These are phyloP conservation scores for Margarornis squamiger DNA, from an alignment of 2,797 vertebrate genomes.

Conservation along the genomic window DNA sequence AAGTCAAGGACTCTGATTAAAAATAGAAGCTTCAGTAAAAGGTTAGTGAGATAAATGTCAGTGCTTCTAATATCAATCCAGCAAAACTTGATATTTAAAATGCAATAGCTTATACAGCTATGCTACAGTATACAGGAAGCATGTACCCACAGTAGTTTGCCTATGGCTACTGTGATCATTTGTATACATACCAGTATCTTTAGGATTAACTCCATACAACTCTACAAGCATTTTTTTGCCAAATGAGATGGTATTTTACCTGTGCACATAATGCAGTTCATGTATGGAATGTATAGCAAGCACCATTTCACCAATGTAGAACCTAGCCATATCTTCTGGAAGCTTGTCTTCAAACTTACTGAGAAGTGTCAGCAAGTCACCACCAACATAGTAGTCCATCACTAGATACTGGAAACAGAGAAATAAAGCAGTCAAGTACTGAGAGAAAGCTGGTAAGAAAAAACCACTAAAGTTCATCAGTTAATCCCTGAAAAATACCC, in stretches of 20 bases:
- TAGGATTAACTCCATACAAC: neutral
- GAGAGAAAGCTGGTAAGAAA: neutral
- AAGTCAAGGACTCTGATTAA: neutral
- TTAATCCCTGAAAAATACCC: rapidly evolving
- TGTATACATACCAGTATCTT: neutral
- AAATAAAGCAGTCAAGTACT: neutral
- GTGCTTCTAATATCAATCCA: neutral
- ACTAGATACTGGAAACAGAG: slow-evolving; percentile 85
- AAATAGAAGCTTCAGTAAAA: slow-evolving; percentile 6
- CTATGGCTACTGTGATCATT: neutral
- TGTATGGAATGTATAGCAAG: slow-evolving; percentile 96
- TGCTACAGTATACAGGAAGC: neutral
- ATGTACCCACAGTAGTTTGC: neutral
- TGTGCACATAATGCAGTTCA: slow-evolving; percentile 95
- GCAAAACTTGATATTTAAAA: neutral
- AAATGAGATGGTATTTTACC: slow-evolving; percentile 72
- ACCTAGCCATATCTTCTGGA: slow-evolving; percentile 94
- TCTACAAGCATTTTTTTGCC: neutral
- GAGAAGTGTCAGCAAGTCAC: slow-evolving; percentile 94
- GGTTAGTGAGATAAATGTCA: slow-evolving; percentile 12
- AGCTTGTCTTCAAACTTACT: slow-evolving; percentile 97
- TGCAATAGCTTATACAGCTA: neutral
- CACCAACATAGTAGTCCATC: slow-evolving; percentile 99
- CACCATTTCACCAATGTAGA: slow-evolving; percentile 98
- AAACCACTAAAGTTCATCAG: neutral